Percentiles rank a stretch among this genome's conserved stretches.
phyloP scores from a whole-genome alignment of 1,140 invertebrate genomes.

The Bombus balteatus region DNA sequence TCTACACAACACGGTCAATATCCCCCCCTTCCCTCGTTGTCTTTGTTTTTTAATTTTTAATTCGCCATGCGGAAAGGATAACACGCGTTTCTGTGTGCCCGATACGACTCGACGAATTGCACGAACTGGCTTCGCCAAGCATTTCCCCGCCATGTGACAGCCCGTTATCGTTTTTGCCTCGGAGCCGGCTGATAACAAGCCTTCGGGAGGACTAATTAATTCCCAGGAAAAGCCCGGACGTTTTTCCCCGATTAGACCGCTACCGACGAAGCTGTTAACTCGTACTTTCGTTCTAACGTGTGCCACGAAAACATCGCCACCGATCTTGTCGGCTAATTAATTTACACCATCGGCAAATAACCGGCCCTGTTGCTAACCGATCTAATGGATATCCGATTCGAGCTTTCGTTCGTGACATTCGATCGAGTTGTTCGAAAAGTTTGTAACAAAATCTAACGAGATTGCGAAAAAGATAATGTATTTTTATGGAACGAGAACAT shows the following conservation, averaged over 20 bases:
- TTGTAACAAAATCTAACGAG: too few species aligned
- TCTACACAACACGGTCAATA: background rate
- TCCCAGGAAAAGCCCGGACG: background rate
- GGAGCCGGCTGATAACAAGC: constrained; percentile 15
- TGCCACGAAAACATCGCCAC: background rate
- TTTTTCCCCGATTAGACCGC: background rate
- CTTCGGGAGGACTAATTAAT: background rate
- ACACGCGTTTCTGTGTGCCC: background rate
- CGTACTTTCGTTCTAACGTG: background rate
- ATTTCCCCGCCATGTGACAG: background rate
- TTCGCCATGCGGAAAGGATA: too few species aligned
- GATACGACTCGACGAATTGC: background rate
- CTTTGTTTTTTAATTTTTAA: background rate
- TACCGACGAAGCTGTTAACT: background rate
- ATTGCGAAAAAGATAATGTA: too few species aligned
- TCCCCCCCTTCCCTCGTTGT: background rate
- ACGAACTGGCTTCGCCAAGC: background rate
- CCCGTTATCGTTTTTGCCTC: constrained; percentile 12
- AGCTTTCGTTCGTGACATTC: too few species aligned
- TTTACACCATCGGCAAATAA: background rate
- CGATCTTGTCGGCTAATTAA: constrained; percentile 6
- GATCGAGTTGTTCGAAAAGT: too few species aligned
- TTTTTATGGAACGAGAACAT: too few species aligned
- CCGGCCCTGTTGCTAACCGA: background rate
- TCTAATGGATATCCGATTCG: background rate